Evolutionary conservation across 2,797 vertebrate species (phyloP).

Genomic region (Alexandromys oeconomus): DNA sequence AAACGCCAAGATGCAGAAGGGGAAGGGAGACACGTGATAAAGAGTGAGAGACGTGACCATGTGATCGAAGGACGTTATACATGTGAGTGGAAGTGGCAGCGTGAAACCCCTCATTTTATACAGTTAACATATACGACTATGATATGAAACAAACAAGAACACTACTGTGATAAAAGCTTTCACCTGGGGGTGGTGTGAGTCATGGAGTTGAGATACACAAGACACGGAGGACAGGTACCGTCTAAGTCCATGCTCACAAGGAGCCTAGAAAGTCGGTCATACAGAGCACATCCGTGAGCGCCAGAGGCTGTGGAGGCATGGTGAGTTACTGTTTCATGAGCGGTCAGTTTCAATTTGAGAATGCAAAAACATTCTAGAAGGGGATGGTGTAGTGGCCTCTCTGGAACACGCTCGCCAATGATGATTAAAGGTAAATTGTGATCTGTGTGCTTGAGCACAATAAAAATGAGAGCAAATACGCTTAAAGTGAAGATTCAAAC

Average conservation of each 20-base stretch:
- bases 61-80: too few relatives aligned
- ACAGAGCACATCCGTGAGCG: not conserved
- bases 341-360: not conserved
- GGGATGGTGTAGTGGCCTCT: not conserved
- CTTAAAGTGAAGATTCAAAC: not conserved
- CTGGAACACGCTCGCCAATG: not conserved
- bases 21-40: not conserved
- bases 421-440: not conserved
- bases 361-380: not conserved
- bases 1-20: not conserved
- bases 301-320: not conserved
- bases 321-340: not conserved
- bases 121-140: not conserved
- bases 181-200: not conserved
- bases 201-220: not conserved
- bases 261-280: not conserved
- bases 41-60: not conserved
- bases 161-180: not conserved
- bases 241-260: not conserved
- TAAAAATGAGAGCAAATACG: not conserved
- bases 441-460: too few relatives aligned
- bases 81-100: too few relatives aligned
- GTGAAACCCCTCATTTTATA: not conserved
- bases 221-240: not conserved
- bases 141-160: not conserved